Percentiles rank a stretch among this genome's conserved stretches.
Conservation (phyloP, 2,888 invertebrate genomes). For the Synanthedon formicaeformis region DNA sequence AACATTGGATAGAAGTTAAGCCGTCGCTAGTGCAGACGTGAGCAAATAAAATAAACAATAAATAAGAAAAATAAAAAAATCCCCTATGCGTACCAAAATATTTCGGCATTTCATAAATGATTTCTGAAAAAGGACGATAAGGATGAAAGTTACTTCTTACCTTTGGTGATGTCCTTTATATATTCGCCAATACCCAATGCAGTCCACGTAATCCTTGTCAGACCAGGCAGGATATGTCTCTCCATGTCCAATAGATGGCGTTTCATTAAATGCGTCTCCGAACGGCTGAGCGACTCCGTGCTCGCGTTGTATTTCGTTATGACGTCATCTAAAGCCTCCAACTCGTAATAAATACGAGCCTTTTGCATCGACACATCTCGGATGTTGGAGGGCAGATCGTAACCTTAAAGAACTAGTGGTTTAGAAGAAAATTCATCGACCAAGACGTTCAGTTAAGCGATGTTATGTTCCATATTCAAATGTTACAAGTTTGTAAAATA, state of each 20-base stretch:
- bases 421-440: too few relatives aligned
- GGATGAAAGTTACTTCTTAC: constrained; percentile 13
- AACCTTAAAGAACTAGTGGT: constrained; percentile 20
- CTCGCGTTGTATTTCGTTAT: constrained; percentile 75
- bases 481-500: too few relatives aligned
- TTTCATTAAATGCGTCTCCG: constrained; percentile 80
- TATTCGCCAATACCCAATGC: constrained; percentile 85
- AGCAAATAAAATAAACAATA: too few relatives aligned
- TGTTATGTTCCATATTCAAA: too few relatives aligned
- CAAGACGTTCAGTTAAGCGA: neutral
- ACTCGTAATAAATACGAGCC: constrained; percentile 73
- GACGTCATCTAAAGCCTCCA: constrained; percentile 71
- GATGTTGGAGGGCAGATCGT: constrained; percentile 54
- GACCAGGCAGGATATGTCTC: constrained; percentile 81
- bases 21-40: too few relatives aligned
- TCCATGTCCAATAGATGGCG: constrained; percentile 78
- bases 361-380: constrained; percentile 73
- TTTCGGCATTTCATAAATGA: too few relatives aligned
- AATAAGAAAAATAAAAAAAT: too few relatives aligned
- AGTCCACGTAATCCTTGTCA: constrained; percentile 87
- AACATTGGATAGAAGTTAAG: too few relatives aligned
- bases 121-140: too few relatives aligned
- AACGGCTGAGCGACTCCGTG: constrained; percentile 73
- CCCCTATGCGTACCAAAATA: too few relatives aligned
- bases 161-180: constrained; percentile 58